Evolutionary conservation across 1,140 invertebrate genomes (phyloP), one percentile per base, ranked within the genome.

Genomic region (Chymomyza costata): DNA sequence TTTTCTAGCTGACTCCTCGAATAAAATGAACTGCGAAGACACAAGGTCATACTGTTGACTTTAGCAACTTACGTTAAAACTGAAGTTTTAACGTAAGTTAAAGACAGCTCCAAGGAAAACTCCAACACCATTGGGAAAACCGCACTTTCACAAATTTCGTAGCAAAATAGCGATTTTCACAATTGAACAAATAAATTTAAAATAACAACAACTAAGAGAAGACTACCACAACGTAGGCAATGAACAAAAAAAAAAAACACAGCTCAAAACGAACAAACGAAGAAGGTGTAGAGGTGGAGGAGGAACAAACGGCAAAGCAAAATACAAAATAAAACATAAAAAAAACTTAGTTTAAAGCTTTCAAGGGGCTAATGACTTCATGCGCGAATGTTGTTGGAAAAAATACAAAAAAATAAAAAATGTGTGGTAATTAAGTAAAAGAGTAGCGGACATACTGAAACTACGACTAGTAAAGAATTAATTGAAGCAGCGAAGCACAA

Each of bases 401-500:
- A n/a, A 11, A 5, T 6, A n/a, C 7, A 34, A 34, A 11, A n/a
- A 34, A 34, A 11, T 34, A 11, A n/a, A 32, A 58, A 58, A 53
- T 50, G 43, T 69, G 57, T 58, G 55, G 53, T 65, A 74, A 76
- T 68, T 76, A 76, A 62, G 65, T 49, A 57, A 58, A 47, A 46
- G 50, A 46, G 31, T 14, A 48, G 28, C n/a, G 17, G 15, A 30
- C 6, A 35, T 13, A 34, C 35, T 43, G 46, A 32, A 54, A 65
- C 52, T 58, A 53, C n/a, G 66, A 65, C 57, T 39, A 80, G n/a
- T n/a, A 73, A 46, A 58, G 64, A 81, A 80, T 71, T 80, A 80
- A 80, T 80, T 80, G 74, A 80, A 66, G 65, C 73, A 80, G 59
- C 73, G 67, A 66, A 78, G 73, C 73, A 80, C 64, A 78, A 78